Evolutionary conservation across 2,888 invertebrate species (phyloP).

Genomic region (Plutella xylostella): DNA sequence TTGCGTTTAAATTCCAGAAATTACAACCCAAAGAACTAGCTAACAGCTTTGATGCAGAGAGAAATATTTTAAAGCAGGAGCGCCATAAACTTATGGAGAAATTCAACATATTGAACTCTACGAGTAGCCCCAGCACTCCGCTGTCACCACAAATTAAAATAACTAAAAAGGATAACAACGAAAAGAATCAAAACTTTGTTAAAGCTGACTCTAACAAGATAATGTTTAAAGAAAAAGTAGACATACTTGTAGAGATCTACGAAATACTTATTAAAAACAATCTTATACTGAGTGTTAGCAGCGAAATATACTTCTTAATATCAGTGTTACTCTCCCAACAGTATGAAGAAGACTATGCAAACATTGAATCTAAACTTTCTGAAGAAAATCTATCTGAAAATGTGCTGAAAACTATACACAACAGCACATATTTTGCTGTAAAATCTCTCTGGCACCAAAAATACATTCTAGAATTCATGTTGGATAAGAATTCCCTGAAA

Average conservation of each 20-base stretch:
- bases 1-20: conserved; percentile 44
- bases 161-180: conserved; percentile 32
- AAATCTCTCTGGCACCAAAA: conserved; percentile 72
- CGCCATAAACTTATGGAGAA: conserved; percentile 58
- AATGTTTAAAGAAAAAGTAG: conserved; percentile 58
- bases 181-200: conserved; percentile 34
- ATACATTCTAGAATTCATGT: conserved; percentile 60
- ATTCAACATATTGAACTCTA: conserved; percentile 48
- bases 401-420: conserved; percentile 67
- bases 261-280: conserved; percentile 68
- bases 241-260: conserved; percentile 70
- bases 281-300: conserved; percentile 73
- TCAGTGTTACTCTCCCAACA: conserved; percentile 72
- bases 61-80: conserved; percentile 54
- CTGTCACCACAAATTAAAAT: conserved; percentile 42
- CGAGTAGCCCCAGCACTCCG: conserved; percentile 30
- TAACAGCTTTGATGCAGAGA: conserved; percentile 45
- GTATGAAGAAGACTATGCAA: conserved; percentile 35
- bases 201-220: conserved; percentile 55
- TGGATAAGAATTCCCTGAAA: conserved; percentile 75
- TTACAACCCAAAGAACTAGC: conserved; percentile 39
- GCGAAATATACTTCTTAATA: conserved; percentile 78
- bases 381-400: conserved; percentile 19
- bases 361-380: conserved; percentile 26
- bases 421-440: conserved; percentile 83